Base-by-base conservation (phyloP, 2,113 vertebrate species). In the Pangasianodon hypophthalmus region DNA sequence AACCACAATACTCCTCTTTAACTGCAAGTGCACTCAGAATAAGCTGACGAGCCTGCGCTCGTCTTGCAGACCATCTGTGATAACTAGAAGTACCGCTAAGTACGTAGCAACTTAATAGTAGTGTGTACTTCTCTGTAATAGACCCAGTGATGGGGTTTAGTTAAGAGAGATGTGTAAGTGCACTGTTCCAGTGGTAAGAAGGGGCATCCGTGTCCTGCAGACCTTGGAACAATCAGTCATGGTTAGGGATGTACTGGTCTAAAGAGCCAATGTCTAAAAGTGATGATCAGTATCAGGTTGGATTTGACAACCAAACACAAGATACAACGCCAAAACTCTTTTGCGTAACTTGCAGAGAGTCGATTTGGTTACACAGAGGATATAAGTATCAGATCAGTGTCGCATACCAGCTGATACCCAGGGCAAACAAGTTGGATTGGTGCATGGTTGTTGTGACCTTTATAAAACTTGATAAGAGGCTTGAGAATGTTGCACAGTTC, bases 1-100 rank as follows among this genome's bases (percentile, higher is more conserved):
- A 91, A 87, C 67, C 46, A 69, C 41, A 29, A 48, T 46, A 84
- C 87, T 41, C 81, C 87, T 81, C 52, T 26, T 82, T 41, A 69
- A 13, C 58, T 69, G 62, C 69, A 84, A 89, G 88, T 89, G 88
- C 80, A 71, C 71, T 71, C 21, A 16, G 88, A 91, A 87, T 62
- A 58, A 87, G 32, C 81, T 50, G 82, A 73, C 73, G 80, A 88
- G 81, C 54, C 67, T 86, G 37, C n/a, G 37, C 58, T 60, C 56
- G 71, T 82, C 14, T 21, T 82, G 88, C 41, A 79, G 67, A 91
- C 82, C 85, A 73, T 71, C 52, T 81, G 75, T 73, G 24, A 26
- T 5, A 37, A 44, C 37, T 11, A 60, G 46, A 75, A 86, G 88
- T 86, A 91, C 69, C 60, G 71, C 50, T 83, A 88, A 87, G 81